Conservation (phyloP, 2,113 vertebrate genomes). For the Antennarius striatus region DNA sequence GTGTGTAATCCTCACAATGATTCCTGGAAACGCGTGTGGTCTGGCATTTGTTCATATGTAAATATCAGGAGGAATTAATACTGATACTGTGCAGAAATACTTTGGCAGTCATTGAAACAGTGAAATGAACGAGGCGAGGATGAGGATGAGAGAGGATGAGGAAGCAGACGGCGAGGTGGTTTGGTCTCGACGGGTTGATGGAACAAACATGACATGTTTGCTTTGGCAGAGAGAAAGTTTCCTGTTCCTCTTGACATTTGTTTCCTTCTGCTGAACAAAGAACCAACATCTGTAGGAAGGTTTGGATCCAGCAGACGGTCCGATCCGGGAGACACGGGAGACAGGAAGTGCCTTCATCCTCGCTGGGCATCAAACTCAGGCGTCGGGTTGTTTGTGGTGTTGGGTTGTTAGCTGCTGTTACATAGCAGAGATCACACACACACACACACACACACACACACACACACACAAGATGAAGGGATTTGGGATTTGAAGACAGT, state of each 20-base stretch:
- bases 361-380: slow-evolving; percentile 51
- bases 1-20: no score
- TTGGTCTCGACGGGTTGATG: no score
- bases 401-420: slow-evolving; percentile 38
- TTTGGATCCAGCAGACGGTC: slow-evolving; percentile 23
- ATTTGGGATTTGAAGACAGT: slow-evolving; percentile 35
- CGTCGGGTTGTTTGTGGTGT: slow-evolving; percentile 27
- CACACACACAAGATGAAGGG: slow-evolving; percentile 44
- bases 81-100: slow-evolving; percentile 8
- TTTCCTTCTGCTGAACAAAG: slow-evolving; percentile 16
- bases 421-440: slow-evolving; percentile 30
- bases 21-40: no score
- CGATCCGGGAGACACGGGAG: slow-evolving; percentile 18
- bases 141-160: not conserved
- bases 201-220: no score
- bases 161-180: no score
- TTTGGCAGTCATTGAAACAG: slow-evolving; percentile 12
- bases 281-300: slow-evolving; percentile 29
- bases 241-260: slow-evolving; percentile 15
- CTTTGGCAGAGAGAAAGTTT: slow-evolving; percentile 1
- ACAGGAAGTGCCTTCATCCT: slow-evolving; percentile 45
- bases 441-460: slow-evolving; percentile 8
- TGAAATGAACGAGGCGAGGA: no score
- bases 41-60: no score
- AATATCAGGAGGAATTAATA: slow-evolving; percentile 29